These are phyloP conservation scores for Orthosia incerta DNA, from an alignment of 2,888 invertebrate species.

Conservation along the genomic window DNA sequence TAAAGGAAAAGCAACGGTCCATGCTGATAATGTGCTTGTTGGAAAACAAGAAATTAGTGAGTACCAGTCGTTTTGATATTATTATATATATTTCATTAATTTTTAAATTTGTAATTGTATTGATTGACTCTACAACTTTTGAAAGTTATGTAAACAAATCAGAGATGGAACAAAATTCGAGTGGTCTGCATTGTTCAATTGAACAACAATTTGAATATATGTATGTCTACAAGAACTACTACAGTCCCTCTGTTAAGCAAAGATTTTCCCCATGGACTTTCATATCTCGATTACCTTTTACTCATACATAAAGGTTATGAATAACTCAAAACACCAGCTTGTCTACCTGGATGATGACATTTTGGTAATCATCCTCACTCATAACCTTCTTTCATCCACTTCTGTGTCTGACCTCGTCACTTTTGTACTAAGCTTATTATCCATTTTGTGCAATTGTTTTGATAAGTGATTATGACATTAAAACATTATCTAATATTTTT, in stretches of 20 bases:
- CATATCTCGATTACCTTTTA: neutral
- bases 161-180: too few species aligned
- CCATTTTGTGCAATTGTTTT: neutral
- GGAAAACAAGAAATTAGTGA: slow-evolving; percentile 62
- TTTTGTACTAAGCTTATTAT: neutral
- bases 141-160: too few species aligned
- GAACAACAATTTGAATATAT: neutral
- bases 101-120: too few species aligned
- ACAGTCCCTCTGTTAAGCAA: too few species aligned
- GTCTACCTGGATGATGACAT: neutral
- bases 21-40: slow-evolving; percentile 38
- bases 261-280: neutral
- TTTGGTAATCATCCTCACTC: too few species aligned
- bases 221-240: neutral
- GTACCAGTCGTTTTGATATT: slow-evolving; percentile 7
- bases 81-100: too few species aligned
- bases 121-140: too few species aligned
- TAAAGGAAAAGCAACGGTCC: slow-evolving; percentile 24
- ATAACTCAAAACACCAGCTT: neutral
- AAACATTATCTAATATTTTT: neutral
- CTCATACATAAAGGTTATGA: neutral
- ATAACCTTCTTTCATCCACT: neutral
- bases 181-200: too few species aligned
- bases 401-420: too few species aligned
- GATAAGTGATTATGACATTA: neutral